Evolutionary conservation across 2,113 vertebrate genomes (phyloP).

Genomic region (Lycaon pictus): DNA sequence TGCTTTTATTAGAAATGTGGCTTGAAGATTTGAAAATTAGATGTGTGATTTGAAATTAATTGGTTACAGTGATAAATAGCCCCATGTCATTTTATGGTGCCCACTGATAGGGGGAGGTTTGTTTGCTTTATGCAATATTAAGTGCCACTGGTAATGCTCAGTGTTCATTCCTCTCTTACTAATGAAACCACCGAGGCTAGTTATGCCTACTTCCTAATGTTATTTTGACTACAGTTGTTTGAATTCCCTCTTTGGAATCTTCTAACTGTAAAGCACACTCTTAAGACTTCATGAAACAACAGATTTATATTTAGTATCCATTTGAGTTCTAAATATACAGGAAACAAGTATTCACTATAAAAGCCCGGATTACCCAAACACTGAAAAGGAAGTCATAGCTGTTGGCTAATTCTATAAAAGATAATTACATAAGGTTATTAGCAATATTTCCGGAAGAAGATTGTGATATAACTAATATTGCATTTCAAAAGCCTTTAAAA

Average conservation of each 20-base stretch:
- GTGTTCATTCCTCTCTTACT: background rate
- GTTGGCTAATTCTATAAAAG: slow-evolving; percentile 17
- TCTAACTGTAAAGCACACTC: background rate
- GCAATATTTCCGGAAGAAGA: slow-evolving; percentile 31
- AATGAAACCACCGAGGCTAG: background rate
- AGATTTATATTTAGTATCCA: slow-evolving; percentile 52
- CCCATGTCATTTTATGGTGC: background rate
- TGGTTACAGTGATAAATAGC: background rate
- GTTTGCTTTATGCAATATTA: background rate
- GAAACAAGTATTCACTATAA: slow-evolving; percentile 37
- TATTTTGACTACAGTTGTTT: slow-evolving; percentile 22
- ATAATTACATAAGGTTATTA: slow-evolving; percentile 50
- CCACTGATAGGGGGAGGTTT: background rate
- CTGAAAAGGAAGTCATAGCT: slow-evolving; percentile 36
- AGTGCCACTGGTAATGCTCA: background rate
- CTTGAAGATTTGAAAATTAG: background rate
- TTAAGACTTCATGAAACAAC: slow-evolving; percentile 30
- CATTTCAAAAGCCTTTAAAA: slow-evolving; percentile 26
- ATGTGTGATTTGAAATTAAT: slow-evolving; percentile 29
- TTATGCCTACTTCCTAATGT: slow-evolving; percentile 16
- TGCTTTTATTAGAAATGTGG: slow-evolving; percentile 55
- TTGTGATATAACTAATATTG: background rate
- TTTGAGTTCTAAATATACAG: slow-evolving; percentile 56
- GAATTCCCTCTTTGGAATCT: slow-evolving; percentile 15
- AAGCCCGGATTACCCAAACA: slow-evolving; percentile 3